Evolutionary conservation across 2,113 vertebrate genomes (phyloP), one percentile per base, ranked within the genome.

Genomic region (Gnathonemus echidnorhynchus): DNA sequence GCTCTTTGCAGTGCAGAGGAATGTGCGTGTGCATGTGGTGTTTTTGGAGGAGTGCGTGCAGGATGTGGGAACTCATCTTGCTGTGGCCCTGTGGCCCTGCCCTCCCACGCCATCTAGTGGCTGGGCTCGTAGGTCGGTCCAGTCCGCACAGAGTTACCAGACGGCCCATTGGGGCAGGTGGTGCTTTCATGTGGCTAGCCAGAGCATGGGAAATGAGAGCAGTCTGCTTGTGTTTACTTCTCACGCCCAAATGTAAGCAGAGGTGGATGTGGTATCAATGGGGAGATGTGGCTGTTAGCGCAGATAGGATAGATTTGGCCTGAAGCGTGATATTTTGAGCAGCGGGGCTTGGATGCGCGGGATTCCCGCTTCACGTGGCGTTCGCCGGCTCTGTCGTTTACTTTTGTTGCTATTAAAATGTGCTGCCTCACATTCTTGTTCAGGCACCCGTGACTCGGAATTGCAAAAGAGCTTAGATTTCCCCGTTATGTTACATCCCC

Each of bases 381-480:
- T 53, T 77, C 84, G 8, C n/a, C n/a, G n/a, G 62, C 62, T 66
- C 62, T 10, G n/a, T 3, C 62, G 27, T n/a, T 21, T 46, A 48
- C 0, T 27, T 27, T 24, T 50, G 39, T 45, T 42, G 42, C 24
- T 31, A 58, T 56, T 88, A 56, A 53, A 88, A 56, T 91, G 89
- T 92, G 91, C 93, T 92, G 93, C 93, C 92, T 74, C 91, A 89
- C 93, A 91, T 93, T 94, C 92, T 91, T 93, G 94, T 92, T 92
- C 89, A 93, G 92, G 92, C 92, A 93, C 92, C 93, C 92, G 91
- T 94, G 93, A 94, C 93, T 94, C 94, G 93, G 92, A 94, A 94
- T 93, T 93, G 91, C 93, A 93, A 19, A 77, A 83, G n/a, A 89
- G 48, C 49, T 83, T 80, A 21, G 8, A 52, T 84, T 56, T 53